A percentile compares a stretch with the other conserved stretches of the same genome.
phyloP scores from a whole-genome alignment of 2,888 invertebrate genomes.

The Sinhomidia bicolor region DNA sequence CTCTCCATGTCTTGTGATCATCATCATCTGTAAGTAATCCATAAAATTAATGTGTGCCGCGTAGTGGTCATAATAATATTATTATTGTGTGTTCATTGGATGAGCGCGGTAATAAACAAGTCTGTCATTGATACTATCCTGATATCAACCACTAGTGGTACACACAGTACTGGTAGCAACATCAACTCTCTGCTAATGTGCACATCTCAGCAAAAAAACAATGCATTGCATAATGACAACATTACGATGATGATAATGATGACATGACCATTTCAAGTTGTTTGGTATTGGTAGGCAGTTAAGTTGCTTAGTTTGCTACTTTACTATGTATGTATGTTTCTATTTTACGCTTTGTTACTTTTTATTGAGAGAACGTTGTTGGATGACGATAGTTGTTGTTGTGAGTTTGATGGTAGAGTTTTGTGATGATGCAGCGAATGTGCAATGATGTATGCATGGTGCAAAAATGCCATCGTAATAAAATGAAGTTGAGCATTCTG shows the following conservation, averaged over 20 bases:
- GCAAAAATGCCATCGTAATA: too few species aligned
- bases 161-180: background rate
- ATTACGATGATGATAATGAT: conserved; percentile 29
- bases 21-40: background rate
- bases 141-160: background rate
- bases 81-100: background rate
- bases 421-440: too few species aligned
- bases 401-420: too few species aligned
- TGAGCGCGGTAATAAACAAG: conserved; percentile 10
- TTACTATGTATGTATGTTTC: background rate
- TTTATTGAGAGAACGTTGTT: too few species aligned
- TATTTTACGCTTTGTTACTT: too few species aligned
- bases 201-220: conserved; percentile 2
- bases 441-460: too few species aligned
- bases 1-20: conserved; percentile 25
- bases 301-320: too few species aligned
- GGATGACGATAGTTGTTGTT: too few species aligned
- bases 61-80: background rate
- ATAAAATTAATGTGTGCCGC: background rate
- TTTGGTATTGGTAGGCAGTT: background rate
- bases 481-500: too few species aligned
- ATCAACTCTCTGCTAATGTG: background rate
- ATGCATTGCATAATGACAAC: background rate
- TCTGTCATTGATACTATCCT: background rate
- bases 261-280: conserved; percentile 8